phyloP scores from a whole-genome alignment of 2,797 vertebrate species.

The Poecilia picta region DNA sequence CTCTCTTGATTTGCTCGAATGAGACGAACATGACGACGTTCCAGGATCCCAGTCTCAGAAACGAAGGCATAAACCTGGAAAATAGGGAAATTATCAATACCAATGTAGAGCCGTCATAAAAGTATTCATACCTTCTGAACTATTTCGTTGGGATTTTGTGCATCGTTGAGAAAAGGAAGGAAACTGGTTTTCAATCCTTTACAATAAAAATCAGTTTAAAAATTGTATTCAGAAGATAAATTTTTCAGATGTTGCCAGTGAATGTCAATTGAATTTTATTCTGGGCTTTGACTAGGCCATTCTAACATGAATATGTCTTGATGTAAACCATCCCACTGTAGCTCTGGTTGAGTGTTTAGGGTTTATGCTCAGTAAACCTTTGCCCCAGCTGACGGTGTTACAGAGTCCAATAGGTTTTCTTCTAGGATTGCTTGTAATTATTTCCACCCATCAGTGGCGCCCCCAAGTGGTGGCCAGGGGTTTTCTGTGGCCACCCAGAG shows the following conservation, averaged over 20 bases:
- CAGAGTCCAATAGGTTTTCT: too few relatives aligned
- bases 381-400: too few relatives aligned
- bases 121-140: not conserved
- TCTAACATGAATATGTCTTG: not conserved
- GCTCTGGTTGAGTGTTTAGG: not conserved
- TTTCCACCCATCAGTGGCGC: too few relatives aligned
- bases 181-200: not conserved
- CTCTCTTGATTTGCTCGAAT: constrained; percentile 89
- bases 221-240: not conserved
- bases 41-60: constrained; percentile 88
- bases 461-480: too few relatives aligned
- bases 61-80: constrained; percentile 87
- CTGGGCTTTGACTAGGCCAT: not conserved
- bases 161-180: not conserved
- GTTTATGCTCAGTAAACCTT: not conserved
- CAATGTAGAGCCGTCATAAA: not conserved
- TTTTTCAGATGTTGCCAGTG: too few relatives aligned
- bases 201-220: not conserved
- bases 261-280: not conserved
- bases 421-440: too few relatives aligned
- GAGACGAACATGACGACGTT: constrained; percentile 91
- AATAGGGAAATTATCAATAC: not conserved
- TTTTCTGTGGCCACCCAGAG: too few relatives aligned
- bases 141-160: not conserved
- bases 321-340: not conserved